A percentile compares a stretch with the other conserved stretches of the same genome.
Evolutionary conservation across 2,113 vertebrate genomes (phyloP).

Genomic region (Python bivittatus): DNA sequence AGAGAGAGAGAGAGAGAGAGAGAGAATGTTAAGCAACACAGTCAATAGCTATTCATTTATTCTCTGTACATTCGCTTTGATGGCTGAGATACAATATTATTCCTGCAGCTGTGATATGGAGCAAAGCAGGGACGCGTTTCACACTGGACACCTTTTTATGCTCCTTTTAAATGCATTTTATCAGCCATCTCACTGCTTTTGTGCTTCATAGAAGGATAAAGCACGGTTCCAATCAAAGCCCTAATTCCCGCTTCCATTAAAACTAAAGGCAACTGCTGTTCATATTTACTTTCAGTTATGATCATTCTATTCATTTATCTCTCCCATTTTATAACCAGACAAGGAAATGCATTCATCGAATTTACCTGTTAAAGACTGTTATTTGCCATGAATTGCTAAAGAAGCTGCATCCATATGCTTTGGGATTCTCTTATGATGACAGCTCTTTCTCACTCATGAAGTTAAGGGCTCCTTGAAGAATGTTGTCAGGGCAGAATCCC

Average conservation of each 20-base stretch:
- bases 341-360: neutral
- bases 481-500: neutral
- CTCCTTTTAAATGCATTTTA: slow-evolving; percentile 28
- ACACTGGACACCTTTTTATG: slow-evolving; percentile 9
- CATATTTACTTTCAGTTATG: slow-evolving; percentile 50
- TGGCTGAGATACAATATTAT: neutral
- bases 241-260: neutral
- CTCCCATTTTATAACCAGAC: neutral
- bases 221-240: slow-evolving; percentile 31
- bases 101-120: neutral
- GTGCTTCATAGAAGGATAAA: slow-evolving; percentile 31
- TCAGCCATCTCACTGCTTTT: slow-evolving; percentile 35
- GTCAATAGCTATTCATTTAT: neutral
- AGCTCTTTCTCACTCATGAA: neutral
- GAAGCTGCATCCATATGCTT: neutral
- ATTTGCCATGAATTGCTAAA: neutral
- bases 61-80: neutral
- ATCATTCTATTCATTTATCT: slow-evolving; percentile 4
- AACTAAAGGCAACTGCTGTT: neutral
- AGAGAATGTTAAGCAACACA: neutral
- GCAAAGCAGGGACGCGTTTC: slow-evolving; percentile 11
- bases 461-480: neutral
- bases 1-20: neutral
- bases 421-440: neutral
- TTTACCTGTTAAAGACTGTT: neutral